Conservation (phyloP, 2,113 vertebrate species). For the Prionailurus viverrinus region DNA sequence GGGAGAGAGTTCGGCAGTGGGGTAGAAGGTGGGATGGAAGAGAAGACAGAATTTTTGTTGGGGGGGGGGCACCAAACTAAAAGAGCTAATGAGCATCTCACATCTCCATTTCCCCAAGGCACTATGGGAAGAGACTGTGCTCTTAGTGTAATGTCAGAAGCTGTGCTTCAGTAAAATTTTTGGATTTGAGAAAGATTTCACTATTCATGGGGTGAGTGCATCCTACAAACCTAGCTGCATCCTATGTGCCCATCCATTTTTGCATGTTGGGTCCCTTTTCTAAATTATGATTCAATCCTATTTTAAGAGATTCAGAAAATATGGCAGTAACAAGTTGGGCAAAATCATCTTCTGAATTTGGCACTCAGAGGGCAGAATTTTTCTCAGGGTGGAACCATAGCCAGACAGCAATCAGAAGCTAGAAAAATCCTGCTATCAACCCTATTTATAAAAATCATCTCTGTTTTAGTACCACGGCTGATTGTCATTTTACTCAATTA, state of each 20-base stretch:
- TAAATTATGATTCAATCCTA: slow-evolving; percentile 77
- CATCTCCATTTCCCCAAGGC: neutral
- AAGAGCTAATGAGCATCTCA: neutral
- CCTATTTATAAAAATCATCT: slow-evolving; percentile 68
- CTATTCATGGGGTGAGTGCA: slow-evolving; percentile 62
- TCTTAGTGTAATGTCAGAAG: neutral
- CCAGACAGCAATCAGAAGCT: slow-evolving; percentile 78
- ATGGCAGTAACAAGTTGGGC: slow-evolving; percentile 59
- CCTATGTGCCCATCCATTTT: slow-evolving; percentile 64
- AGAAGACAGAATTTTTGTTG: neutral
- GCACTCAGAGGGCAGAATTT: slow-evolving; percentile 52
- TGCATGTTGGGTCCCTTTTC: slow-evolving; percentile 57
- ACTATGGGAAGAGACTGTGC: neutral
- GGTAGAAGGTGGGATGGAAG: neutral
- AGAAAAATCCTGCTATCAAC: slow-evolving; percentile 64
- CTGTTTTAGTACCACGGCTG: slow-evolving; percentile 45
- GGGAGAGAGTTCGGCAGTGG: neutral
- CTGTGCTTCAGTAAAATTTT: slow-evolving; percentile 4
- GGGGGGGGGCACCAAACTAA: neutral
- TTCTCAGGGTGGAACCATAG: slow-evolving; percentile 61
- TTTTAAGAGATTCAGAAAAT: slow-evolving; percentile 78
- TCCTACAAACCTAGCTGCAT: slow-evolving; percentile 54
- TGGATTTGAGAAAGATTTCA: slow-evolving; percentile 45
- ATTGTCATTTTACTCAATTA: slow-evolving; percentile 72
- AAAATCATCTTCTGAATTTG: slow-evolving; percentile 76